phyloP scores from a whole-genome alignment of 1,140 invertebrate genomes.

The Diplogasteroides magnus region DNA sequence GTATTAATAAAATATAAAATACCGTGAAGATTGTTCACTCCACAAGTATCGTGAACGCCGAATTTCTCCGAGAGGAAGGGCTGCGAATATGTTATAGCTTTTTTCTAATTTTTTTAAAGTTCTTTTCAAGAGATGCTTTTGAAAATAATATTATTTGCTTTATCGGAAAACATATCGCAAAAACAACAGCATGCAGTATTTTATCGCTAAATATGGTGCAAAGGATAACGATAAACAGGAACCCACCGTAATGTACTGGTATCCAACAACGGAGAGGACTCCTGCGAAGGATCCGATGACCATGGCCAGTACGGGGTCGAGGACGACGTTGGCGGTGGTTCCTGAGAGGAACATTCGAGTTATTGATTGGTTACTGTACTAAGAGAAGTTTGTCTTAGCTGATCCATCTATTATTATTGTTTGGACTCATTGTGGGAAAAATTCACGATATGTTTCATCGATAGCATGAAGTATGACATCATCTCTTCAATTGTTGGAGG shows the following conservation, averaged over 20 bases:
- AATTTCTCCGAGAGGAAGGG: slow-evolving; percentile 68
- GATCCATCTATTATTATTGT: no score
- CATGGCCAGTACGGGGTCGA: slow-evolving; percentile 77
- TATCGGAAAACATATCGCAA: no score
- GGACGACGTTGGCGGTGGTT: slow-evolving; percentile 66
- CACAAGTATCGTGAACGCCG: slow-evolving; percentile 82
- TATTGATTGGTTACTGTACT: no score
- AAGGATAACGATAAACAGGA: neutral
- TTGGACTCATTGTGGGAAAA: no score
- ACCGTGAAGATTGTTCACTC: slow-evolving; percentile 89
- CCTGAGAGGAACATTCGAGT: no score
- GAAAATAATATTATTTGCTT: no score
- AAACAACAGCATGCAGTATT: no score
- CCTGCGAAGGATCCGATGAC: slow-evolving; percentile 75
- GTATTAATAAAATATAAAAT: neutral
- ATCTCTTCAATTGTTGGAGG: slow-evolving; percentile 3
- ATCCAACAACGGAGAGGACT: slow-evolving; percentile 76
- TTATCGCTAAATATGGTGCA: neutral
- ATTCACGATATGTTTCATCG: slow-evolving; percentile 54
- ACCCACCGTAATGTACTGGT: slow-evolving; percentile 73
- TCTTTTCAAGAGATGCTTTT: no score
- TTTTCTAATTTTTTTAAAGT: no score
- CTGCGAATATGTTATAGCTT: slow-evolving; percentile 14
- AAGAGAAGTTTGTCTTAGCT: no score
- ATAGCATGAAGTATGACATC: neutral